Base-by-base conservation (phyloP, 1,140 invertebrate genomes). In the Chelonus insularis region DNA sequence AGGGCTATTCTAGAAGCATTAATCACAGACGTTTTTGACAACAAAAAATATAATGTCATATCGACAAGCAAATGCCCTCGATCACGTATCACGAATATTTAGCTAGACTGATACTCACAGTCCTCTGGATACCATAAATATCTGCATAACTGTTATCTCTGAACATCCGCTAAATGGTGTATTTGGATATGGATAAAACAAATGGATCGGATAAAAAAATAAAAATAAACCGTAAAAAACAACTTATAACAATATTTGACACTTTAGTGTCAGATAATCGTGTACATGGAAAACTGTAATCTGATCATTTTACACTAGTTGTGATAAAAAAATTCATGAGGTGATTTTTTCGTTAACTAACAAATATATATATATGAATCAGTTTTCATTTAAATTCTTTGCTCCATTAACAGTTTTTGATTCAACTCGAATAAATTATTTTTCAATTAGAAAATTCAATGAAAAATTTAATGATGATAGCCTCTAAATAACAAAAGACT, bases 121-220 rank as follows among this genome's bases (percentile, higher is more conserved):
- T 20, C 58, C 60, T 51, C 37, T 62, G 60, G 65, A 66, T 66
- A 61, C 48, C 57, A 66, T 63, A 66, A 66, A 66, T 63, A 66
- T 63, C 48, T 57, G 39, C 18, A 54, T 57, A 36, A 36, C 52
- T 55, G 61, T 61, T 66, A 66, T 66, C 61, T 60, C 54, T 34
- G 43, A 66, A 66, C 65, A 66, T 63, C 60, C 58, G 58, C 60
- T 63, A 66, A 66, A 66, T 47, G 54, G 57, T 61, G 55, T 66
- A 60, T 61, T 63, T 63, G 65, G 57, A 39, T 20, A 57, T 51
- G 54, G 54, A 58, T 66, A 54, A 63, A 63, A 63, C 54, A 45
- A 63, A 58, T 61, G 51, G 56, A 45, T 43, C 43, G 57, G 54
- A 63, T 36, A 34, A 54, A 58, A n/a, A 25, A 60, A 45, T 18